Percentiles rank a stretch among this genome's conserved stretches.
Evolutionary conservation across 2,113 vertebrate genomes (phyloP).

Genomic region (Ardeotis arabs): DNA sequence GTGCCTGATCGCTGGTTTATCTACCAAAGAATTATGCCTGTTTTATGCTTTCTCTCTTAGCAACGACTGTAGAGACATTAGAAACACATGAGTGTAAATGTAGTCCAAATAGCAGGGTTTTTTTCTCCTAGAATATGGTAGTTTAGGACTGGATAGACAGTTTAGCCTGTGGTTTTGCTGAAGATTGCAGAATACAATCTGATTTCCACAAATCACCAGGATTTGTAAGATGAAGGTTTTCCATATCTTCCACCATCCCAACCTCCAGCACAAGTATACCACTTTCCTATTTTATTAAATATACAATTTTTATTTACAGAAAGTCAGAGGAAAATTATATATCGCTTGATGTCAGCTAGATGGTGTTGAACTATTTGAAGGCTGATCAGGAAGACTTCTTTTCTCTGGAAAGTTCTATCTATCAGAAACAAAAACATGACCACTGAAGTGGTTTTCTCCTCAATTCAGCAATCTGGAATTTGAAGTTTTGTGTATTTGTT

Average conservation of each 20-base stretch:
- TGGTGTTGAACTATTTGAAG: neutral
- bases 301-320: neutral
- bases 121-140: neutral
- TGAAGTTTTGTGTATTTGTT: neutral
- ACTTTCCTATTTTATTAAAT: neutral
- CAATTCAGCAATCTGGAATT: neutral
- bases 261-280: neutral
- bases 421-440: neutral
- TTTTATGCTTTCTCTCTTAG: neutral
- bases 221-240: neutral
- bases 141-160: neutral
- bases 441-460: neutral
- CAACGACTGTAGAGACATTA: neutral
- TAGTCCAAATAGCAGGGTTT: neutral
- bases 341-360: neutral
- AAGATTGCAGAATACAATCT: neutral
- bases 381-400: neutral
- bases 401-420: neutral
- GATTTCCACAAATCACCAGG: neutral
- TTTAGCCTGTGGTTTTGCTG: neutral
- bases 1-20: neutral
- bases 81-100: neutral
- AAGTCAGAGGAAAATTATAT: neutral
- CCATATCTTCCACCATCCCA: neutral
- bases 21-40: neutral